Evolutionary conservation across 1,140 invertebrate genomes (phyloP).

Genomic region (Nasonia vitripennis): DNA sequence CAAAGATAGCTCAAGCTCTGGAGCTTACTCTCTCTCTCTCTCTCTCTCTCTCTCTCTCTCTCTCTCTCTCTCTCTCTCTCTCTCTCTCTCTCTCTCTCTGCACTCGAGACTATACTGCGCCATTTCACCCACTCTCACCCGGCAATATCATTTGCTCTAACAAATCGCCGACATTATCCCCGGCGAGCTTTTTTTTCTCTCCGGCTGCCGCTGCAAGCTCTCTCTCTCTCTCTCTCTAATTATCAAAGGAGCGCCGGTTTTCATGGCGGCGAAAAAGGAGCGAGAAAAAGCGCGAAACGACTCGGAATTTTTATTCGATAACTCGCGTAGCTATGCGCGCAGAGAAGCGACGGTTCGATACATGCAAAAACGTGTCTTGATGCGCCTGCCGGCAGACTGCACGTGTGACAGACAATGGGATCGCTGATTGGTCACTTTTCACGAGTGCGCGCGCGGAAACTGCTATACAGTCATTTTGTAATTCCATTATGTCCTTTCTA

Average conservation of each 20-base stretch:
- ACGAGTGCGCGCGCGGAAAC: slow-evolving; percentile 22
- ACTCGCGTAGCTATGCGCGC: no score
- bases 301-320: no score
- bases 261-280: neutral
- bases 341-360: no score
- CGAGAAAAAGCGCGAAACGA: no score
- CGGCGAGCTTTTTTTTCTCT: neutral
- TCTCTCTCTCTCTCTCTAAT: neutral
- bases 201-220: neutral
- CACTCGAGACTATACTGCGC: neutral
- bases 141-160: slow-evolving; percentile 9
- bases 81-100: neutral
- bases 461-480: slow-evolving; percentile 63
- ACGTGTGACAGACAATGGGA: slow-evolving; percentile 59
- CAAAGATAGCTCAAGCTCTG: neutral
- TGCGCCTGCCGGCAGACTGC: neutral
- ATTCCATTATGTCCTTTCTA: slow-evolving; percentile 58
- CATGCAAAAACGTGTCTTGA: neutral
- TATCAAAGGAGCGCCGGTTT: neutral
- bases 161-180: neutral
- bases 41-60: neutral
- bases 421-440: slow-evolving; percentile 67
- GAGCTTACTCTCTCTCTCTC: neutral
- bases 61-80: neutral
- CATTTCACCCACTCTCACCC: neutral